phyloP scores from a whole-genome alignment of 2,113 vertebrate species.

The Nothobranchius furzeri region DNA sequence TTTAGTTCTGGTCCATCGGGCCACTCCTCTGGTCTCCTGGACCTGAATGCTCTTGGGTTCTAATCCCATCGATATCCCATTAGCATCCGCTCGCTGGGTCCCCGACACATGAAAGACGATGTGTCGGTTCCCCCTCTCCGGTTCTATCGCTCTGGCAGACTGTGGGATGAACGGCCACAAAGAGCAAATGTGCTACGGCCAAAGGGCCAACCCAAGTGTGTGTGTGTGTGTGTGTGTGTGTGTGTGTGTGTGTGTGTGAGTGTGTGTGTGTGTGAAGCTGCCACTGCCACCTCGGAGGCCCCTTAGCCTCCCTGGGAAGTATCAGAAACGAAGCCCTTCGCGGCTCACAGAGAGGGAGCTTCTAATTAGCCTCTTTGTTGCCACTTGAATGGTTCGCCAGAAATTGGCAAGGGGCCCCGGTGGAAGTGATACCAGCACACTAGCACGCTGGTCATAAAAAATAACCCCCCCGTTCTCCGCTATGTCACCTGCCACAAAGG shows the following conservation, averaged over 20 bases:
- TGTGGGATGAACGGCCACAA: slow-evolving; percentile 62
- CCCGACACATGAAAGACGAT: slow-evolving; percentile 77
- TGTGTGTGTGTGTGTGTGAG: slow-evolving; percentile 38
- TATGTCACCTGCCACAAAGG: slow-evolving; percentile 36
- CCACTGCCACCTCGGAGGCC: slow-evolving; percentile 68
- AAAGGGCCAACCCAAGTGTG: slow-evolving; percentile 76
- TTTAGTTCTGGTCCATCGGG: slow-evolving; percentile 69
- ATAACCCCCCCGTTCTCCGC: slow-evolving; percentile 41
- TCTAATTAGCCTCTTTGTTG: slow-evolving; percentile 84
- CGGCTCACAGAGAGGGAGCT: slow-evolving; percentile 73
- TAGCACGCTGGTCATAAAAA: slow-evolving; percentile 75
- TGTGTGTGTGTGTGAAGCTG: slow-evolving; percentile 55
- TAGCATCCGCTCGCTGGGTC: slow-evolving; percentile 78
- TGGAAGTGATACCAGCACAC: slow-evolving; percentile 62
- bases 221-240: neutral
- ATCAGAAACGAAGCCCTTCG: slow-evolving; percentile 71
- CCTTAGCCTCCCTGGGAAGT: slow-evolving; percentile 80
- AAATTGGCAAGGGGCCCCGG: slow-evolving; percentile 68
- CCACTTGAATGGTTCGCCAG: slow-evolving; percentile 68
- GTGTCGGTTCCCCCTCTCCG: slow-evolving; percentile 70
- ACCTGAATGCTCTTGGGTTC: slow-evolving; percentile 71
- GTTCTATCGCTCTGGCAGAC: slow-evolving; percentile 71
- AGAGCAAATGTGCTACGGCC: slow-evolving; percentile 73
- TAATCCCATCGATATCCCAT: slow-evolving; percentile 82
- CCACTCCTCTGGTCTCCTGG: slow-evolving; percentile 54